A percentile compares a stretch with the other conserved stretches of the same genome.
These are phyloP conservation scores for Chydorus sphaericus DNA, from an alignment of 2,888 invertebrate genomes.

Conservation along the genomic window DNA sequence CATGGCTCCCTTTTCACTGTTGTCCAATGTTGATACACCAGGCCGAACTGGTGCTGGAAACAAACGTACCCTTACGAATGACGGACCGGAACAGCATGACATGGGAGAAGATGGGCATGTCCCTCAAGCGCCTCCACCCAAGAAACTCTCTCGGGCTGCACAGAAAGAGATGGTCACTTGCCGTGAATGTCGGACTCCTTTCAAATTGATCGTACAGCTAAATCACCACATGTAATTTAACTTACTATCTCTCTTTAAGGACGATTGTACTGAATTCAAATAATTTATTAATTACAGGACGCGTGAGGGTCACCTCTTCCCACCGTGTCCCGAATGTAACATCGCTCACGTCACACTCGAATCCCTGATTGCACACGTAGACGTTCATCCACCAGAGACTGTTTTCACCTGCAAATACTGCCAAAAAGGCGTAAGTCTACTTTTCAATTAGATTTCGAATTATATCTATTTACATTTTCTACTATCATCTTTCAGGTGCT, in stretches of 20 bases:
- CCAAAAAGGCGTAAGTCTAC: slow-evolving; percentile 13
- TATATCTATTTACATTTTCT: no score
- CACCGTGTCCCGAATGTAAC: slow-evolving; percentile 13
- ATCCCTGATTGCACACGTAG: slow-evolving; percentile 8
- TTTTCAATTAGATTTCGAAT: no score
- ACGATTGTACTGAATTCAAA: no score
- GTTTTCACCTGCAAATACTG: slow-evolving; percentile 14
- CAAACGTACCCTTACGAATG: slow-evolving; percentile 5
- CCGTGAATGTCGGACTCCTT: slow-evolving; percentile 12
- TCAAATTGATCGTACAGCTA: slow-evolving; percentile 12
- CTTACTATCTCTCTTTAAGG: no score
- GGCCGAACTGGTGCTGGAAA: neutral
- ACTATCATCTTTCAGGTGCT: neutral
- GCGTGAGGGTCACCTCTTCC: slow-evolving; percentile 14
- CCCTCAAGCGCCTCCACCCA: neutral
- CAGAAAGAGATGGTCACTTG: slow-evolving; percentile 9
- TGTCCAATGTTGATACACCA: slow-evolving; percentile 5
- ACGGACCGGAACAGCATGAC: neutral
- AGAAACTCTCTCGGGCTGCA: slow-evolving; percentile 7
- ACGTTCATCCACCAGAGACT: slow-evolving; percentile 12
- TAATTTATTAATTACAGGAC: no score
- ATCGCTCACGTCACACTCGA: slow-evolving; percentile 8
- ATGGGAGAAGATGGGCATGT: no score
- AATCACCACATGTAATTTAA: slow-evolving; percentile 15
- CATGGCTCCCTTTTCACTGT: slow-evolving; percentile 3